Evolutionary conservation across 1,140 invertebrate genomes (phyloP), one percentile per base, ranked within the genome.

Genomic region (Papilio polytes): DNA sequence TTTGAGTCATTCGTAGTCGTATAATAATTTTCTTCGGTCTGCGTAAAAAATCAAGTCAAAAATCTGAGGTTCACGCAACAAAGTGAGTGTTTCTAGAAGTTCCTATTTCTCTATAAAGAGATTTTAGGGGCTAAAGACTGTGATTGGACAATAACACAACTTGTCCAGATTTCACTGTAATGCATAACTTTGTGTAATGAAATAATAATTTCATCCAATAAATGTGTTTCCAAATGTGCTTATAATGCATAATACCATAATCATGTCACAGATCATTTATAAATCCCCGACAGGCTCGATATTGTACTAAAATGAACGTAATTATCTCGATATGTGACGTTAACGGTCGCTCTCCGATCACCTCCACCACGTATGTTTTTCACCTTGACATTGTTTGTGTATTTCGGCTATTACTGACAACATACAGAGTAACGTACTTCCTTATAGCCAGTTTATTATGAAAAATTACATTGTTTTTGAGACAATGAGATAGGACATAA

Each of bases 331-430:
- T 31, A 70, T 70, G 26, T 36, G 26, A 26, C 26, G 26, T 70
- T 70, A 70, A 70, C 26, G 26, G 36, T 70, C 63, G 26, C 63
- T 70, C 63, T 26, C 36, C 3, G 26, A 70, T 36, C 12, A 22
- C 20, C 9, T 66, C 8, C 22, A 66, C 12, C 22, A 13, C 59
- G 59, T 31, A 31, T 66, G 22, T 31, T 31, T 36, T 70, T 70
- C 22, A 70, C 63, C 63, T 70, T 70, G 26, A 70, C 63, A 70
- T 70, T 70, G 63, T 66, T 66, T 66, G 26, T 70, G 63, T 36
- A 70, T 36, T 70, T 70, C 26, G 63, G 63, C 12, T 15, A 3
- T 31, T 70, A 70, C 63, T 26, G 63, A 15, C 63, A 70, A 70
- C 63, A 36, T 7, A 66, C 20, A 26, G 59, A 12, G 26, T 70